phyloP scores from a whole-genome alignment of 2,888 invertebrate genomes.

The Sturmia bella region DNA sequence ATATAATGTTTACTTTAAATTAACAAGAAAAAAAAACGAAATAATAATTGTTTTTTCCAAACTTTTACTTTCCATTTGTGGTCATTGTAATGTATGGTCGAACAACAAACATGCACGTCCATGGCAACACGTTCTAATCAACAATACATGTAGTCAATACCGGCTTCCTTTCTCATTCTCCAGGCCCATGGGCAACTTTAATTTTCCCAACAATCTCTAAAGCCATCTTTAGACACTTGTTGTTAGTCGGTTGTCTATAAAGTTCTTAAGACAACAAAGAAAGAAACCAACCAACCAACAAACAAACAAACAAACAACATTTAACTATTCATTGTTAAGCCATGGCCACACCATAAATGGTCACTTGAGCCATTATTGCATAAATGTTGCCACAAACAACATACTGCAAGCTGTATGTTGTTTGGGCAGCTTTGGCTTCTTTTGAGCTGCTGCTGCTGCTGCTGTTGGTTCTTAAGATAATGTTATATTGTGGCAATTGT shows the following conservation, averaged over 20 bases:
- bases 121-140: conserved; percentile 39
- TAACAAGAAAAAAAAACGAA: background rate
- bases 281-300: background rate
- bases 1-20: conserved; percentile 19
- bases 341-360: conserved; percentile 63
- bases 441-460: background rate
- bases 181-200: background rate
- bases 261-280: conserved; percentile 33
- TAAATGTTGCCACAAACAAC: conserved; percentile 59
- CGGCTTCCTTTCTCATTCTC: conserved; percentile 50
- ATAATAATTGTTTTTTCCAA: conserved; percentile 43
- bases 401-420: conserved; percentile 27
- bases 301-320: conserved; percentile 30
- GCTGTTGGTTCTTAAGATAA: background rate
- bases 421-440: conserved; percentile 2
- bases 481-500: conserved; percentile 43
- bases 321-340: conserved; percentile 57
- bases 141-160: conserved; percentile 42
- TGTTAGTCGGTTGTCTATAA: conserved; percentile 14
- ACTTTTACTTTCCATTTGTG: conserved; percentile 70
- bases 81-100: conserved; percentile 54
- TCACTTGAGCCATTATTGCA: conserved; percentile 52
- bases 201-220: conserved; percentile 41
- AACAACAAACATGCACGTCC: conserved; percentile 41
- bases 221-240: conserved; percentile 63